phyloP scores from a whole-genome alignment of 92 coral and sea anemone species.

The Parazoanthus swiftii region DNA sequence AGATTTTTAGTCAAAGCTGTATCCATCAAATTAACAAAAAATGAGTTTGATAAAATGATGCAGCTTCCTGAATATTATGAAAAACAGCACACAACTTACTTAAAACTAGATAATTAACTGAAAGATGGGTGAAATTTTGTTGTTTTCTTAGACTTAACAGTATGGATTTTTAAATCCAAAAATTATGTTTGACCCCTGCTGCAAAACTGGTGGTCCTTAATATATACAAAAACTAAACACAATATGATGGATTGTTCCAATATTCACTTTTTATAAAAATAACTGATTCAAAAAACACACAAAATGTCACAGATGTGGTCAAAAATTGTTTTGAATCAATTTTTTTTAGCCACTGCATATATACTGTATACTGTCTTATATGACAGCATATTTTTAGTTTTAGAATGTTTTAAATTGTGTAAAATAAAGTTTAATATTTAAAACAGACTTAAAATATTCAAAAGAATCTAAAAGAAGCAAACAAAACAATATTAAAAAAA shows the following conservation, averaged over 20 bases:
- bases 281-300: not conserved
- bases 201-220: not conserved
- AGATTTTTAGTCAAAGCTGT: no score
- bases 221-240: not conserved
- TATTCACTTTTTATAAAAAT: not conserved
- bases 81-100: not conserved
- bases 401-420: no score
- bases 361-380: no score
- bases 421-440: no score
- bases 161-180: not conserved
- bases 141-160: not conserved
- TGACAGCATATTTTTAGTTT: no score
- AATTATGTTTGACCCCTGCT: slow-evolving; percentile 1
- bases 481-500: no score
- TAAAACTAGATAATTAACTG: not conserved
- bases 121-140: not conserved
- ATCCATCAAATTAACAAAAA: not conserved
- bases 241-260: not conserved
- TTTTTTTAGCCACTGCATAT: not conserved
- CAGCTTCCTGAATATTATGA: no score
- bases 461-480: not conserved
- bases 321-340: not conserved
- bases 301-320: not conserved
- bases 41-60: not conserved
- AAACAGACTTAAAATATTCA: not conserved